Evolutionary conservation across 1,140 invertebrate genomes (phyloP), one percentile per base, ranked within the genome.

Genomic region (Apocrypta bakeri): DNA sequence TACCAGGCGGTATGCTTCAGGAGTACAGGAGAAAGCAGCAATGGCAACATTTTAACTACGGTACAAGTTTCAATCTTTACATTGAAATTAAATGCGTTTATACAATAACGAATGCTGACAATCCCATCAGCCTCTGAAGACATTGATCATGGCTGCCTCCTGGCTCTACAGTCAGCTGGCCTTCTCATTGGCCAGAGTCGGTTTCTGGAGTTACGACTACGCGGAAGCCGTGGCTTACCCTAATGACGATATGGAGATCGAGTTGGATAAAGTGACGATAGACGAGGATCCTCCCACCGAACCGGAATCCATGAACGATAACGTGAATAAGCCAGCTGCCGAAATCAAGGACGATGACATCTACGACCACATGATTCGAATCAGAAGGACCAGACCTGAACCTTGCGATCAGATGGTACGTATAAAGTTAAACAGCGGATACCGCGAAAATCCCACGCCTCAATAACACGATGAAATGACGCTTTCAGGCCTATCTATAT

Each of bases 1-100:
- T 98, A 98, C 90, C 97, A 98, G 92, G 97, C 96, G 0, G 95
- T 98, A 1, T 98, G 97, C 89, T 96, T 96, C 85, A 93, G 94
- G 79, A 93, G 92, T 68, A 94, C 93, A 37, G 92, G 92, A 75
- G 93, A 93, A 12, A 92, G 91, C 1, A 96, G 94, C 88, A 92
- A 93, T 12, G 95, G 93, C 1, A 92, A 89, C 71, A 93, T 92
- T 61, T 85, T 96, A 24, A 85, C 94, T 12, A 94, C 95, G 86
- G 96, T 96, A n/a, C n/a, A 92, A 91, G 91, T 88, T 27, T 63
- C n/a, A n/a, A n/a, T 63, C 24, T 9, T 24, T 4, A 63, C 21
- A n/a, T n/a, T n/a, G n/a, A n/a, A n/a, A n/a, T n/a, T n/a, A n/a
- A n/a, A n/a, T n/a, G n/a, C n/a, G n/a, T n/a, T 63, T 63, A 63